Conservation (phyloP, 2,888 invertebrate genomes). For the Gibbula magus region DNA sequence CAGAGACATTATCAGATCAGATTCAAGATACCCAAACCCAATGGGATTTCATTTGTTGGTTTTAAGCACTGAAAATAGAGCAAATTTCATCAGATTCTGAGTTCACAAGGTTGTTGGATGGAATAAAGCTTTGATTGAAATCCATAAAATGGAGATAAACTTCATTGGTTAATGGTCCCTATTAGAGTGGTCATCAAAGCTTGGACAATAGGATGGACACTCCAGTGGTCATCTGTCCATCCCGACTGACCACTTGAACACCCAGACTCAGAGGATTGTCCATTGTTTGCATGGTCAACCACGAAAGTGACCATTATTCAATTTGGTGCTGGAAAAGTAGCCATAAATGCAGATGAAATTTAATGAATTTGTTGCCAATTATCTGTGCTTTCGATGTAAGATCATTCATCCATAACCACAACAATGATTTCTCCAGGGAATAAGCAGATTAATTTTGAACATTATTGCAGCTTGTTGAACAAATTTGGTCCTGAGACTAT, state of each 20-base stretch:
- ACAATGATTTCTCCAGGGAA: too few relatives aligned
- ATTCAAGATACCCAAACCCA: background rate
- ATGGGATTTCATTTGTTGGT: background rate
- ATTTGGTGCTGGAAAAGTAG: background rate
- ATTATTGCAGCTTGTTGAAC: too few relatives aligned
- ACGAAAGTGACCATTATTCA: constrained; percentile 15
- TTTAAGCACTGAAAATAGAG: background rate
- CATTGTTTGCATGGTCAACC: constrained; percentile 12
- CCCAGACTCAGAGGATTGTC: background rate
- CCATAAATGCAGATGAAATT: constrained; percentile 16
- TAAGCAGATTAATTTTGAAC: too few relatives aligned
- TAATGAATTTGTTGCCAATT: constrained; percentile 14
- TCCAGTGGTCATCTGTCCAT: background rate
- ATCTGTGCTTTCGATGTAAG: background rate
- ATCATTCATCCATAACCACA: too few relatives aligned
- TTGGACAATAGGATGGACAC: constrained; percentile 18
- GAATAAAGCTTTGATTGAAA: background rate
- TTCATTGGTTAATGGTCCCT: constrained; percentile 7
- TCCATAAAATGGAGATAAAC: background rate
- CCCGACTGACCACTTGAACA: background rate
- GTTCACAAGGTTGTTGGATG: background rate
- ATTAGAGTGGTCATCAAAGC: constrained; percentile 3
- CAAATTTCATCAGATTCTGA: background rate
- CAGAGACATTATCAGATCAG: background rate
- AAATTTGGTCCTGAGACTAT: too few relatives aligned